phyloP scores from a whole-genome alignment of 2,797 vertebrate species.

The Orestias chungarensis region DNA sequence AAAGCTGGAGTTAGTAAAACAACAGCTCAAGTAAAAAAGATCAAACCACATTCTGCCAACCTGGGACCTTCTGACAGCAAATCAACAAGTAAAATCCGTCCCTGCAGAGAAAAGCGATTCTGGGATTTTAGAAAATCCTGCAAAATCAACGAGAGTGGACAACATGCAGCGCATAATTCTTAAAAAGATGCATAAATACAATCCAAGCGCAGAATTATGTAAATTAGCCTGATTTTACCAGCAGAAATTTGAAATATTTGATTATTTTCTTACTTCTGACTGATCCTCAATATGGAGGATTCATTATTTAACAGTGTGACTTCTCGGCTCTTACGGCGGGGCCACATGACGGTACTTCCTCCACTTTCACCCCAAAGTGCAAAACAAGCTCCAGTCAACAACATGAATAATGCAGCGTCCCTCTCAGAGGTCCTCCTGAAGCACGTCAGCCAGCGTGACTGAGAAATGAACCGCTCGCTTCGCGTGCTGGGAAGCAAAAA shows the following conservation, averaged over 20 bases:
- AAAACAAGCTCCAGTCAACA: constrained; percentile 74
- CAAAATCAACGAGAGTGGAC: too few species aligned
- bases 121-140: too few species aligned
- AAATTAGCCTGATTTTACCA: too few species aligned
- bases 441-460: constrained; percentile 69
- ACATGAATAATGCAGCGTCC: constrained; percentile 80
- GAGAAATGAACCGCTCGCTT: constrained; percentile 37
- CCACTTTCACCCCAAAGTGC: constrained; percentile 68
- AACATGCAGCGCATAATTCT: too few species aligned
- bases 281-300: constrained; percentile 1
- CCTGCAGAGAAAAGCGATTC: too few species aligned
- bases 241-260: too few species aligned
- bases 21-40: background rate
- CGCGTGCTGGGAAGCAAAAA: too few species aligned
- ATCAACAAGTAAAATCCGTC: too few species aligned
- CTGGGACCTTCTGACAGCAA: constrained; percentile 15
- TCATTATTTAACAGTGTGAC: background rate
- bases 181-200: too few species aligned
- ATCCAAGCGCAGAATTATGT: too few species aligned
- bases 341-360: constrained; percentile 47
- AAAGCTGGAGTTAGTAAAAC: too few species aligned
- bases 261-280: too few species aligned
- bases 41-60: constrained; percentile 25
- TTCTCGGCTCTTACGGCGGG: constrained; percentile 7
- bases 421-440: constrained; percentile 73